Evolutionary conservation across 2,888 invertebrate species (phyloP), one percentile per base, ranked within the genome.

Genomic region (Philonicus albiceps): DNA sequence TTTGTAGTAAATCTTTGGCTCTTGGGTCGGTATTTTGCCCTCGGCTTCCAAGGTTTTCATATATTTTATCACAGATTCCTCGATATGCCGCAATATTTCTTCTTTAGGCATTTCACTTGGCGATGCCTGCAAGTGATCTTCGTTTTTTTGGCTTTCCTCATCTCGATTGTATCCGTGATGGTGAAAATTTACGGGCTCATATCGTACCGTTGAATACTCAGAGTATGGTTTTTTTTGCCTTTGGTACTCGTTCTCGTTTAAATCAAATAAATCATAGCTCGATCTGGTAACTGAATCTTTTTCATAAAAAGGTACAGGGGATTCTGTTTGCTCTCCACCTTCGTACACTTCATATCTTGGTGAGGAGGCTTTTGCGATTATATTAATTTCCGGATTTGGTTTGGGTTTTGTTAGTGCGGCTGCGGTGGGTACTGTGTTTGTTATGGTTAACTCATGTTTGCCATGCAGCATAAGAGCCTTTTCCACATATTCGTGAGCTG

Each of bases 1-100:
- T 34, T 85, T 75, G 13, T 90, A 91, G 86, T 91, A 91, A 8
- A 90, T 89, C 84, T 91, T 91, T 6, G 90, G 88, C 34, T 90
- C 88, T 81, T 90, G 87, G 3, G 90, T 88, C 13, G 81, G 53
- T 3, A 91, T 90, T 64, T 92, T 92, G 2, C 91, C 92, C 80
- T 91, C 91, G 1, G 91, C 91, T 86, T 92, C 92, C 87, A 92
- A 88, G 72, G 91, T 91, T 81, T 91, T 91, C 91, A 92, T 92
- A 83, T 92, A 92, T 88, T 91, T 91, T 16, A 92, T 91, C 0
- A 92, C 92, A 0, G 92, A 92, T 78, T 92, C 91, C 80, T 92
- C 92, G 64, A 92, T 92, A 83, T 92, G 92, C 73, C 91, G 91
- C 88, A 92, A 90, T 3, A 92, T 91, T 88, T 92, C 91, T 0